Evolutionary conservation across 2,113 vertebrate species (phyloP).

Genomic region (Microcebus griseorufus): DNA sequence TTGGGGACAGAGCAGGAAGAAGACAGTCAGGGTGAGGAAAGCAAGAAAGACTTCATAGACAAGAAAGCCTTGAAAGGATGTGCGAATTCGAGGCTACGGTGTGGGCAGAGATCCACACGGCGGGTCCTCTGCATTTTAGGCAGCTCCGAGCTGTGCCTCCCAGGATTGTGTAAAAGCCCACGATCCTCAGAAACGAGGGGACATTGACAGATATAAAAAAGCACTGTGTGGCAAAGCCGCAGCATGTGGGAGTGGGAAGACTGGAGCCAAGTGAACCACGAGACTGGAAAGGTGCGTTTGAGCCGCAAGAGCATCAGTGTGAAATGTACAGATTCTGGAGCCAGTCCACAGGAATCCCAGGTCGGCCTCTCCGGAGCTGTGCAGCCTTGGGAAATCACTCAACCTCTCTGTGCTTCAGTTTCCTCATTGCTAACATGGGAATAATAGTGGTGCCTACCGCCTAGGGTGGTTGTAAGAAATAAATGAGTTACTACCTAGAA

Average conservation of each 20-base stretch:
- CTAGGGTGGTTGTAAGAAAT: not conserved
- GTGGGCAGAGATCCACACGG: not conserved
- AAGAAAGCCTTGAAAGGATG: not conserved
- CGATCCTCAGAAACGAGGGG: not conserved
- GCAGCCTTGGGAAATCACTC: not conserved
- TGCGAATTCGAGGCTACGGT: not conserved
- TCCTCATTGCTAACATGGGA: not conserved
- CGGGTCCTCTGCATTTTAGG: not conserved
- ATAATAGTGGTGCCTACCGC: not conserved
- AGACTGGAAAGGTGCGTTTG: not conserved
- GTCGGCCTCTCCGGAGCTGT: not conserved
- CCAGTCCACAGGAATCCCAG: not conserved
- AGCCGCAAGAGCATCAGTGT: not conserved
- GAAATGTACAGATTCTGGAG: not conserved
- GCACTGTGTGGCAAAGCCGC: not conserved
- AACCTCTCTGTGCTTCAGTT: not conserved
- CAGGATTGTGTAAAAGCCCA: not conserved
- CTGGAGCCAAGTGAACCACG: not conserved
- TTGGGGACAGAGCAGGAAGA: not conserved
- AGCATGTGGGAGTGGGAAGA: not conserved
- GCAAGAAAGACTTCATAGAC: not conserved
- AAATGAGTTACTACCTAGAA: not conserved
- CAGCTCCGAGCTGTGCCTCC: not conserved
- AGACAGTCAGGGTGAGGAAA: not conserved
- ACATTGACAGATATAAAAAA: not conserved